Base-by-base conservation (phyloP, 2,797 vertebrate genomes). In the Eulemur rubriventer region DNA sequence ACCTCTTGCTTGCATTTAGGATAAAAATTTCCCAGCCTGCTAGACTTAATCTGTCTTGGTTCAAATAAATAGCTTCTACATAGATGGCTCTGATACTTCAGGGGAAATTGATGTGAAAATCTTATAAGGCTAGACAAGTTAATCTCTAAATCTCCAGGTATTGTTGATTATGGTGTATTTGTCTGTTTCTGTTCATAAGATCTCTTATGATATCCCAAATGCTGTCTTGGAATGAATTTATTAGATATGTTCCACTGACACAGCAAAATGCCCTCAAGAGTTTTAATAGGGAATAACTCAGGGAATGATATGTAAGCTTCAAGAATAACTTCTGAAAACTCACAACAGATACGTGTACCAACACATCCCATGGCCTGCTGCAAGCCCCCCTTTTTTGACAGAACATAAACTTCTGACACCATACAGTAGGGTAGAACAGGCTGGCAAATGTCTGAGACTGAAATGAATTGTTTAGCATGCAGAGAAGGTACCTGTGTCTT, bases 1-100 rank as follows among this genome's bases (percentile, higher is more conserved):
- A 48, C 70, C 88, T 89, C 55, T 95, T 65, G 33, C 13, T 96
- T 96, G 92, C 81, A 76, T 93, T 94, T 92, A 86, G 91, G 80
- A 94, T 97, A 97, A 95, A 97, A 93, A 72, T 82, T 89, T 72
- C 41, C 41, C 35, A 81, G 14, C 1, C 55, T 43, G 26, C 24
- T 83, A 78, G 69, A 76, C 3, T 38, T 75, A 69, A 33, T 91
- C 72, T 72, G 76, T 55, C 94, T 59, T 48, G 55, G n/a, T 33
- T 83, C 93, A 84, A 57, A 73, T 65, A 96, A 97, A 94, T 33
- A 92, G 16, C 63, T 86, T 48, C 72, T 87, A 35, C 22, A 38
- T n/a, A 92, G 92, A 92, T 91, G 80, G 38, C 61, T 57, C 90
- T 82, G 67, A 87, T 70, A 94, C 14, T 38, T 96, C 43, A 46